Conservation (phyloP, 2,113 vertebrate genomes). For the Prionailurus bengalensis region DNA sequence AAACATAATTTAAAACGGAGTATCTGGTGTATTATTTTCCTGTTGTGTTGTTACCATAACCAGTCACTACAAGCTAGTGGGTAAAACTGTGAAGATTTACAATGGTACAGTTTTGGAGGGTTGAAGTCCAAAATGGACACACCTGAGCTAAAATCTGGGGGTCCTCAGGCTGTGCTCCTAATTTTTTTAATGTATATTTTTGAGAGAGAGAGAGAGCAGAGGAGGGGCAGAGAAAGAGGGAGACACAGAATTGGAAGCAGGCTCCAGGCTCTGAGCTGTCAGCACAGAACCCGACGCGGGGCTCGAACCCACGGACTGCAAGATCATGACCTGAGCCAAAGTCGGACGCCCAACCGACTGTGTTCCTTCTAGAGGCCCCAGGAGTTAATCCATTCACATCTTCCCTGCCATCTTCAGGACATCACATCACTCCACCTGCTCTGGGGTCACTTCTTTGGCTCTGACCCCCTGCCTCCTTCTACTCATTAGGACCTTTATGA, state of each 20-base stretch:
- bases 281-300: too few relatives aligned
- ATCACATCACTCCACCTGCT: rapidly evolving
- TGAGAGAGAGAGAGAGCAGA: too few relatives aligned
- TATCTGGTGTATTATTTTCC: not conserved
- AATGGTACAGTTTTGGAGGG: rapidly evolving
- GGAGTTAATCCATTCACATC: too few relatives aligned
- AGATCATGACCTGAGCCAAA: too few relatives aligned
- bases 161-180: rapidly evolving
- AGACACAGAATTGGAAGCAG: too few relatives aligned
- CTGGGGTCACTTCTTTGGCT: not conserved
- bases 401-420: too few relatives aligned
- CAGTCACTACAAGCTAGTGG: too few relatives aligned
- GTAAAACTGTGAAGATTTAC: not conserved
- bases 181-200: too few relatives aligned
- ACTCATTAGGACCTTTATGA: not conserved
- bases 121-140: not conserved
- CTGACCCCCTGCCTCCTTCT: not conserved
- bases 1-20: not conserved
- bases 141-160: rapidly evolving
- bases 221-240: too few relatives aligned
- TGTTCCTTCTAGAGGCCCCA: rapidly evolving
- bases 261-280: too few relatives aligned
- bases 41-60: not conserved
- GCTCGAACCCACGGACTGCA: too few relatives aligned
- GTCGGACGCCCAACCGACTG: too few relatives aligned